Evolutionary conservation across 2,888 invertebrate species (phyloP), one percentile per base, ranked within the genome.

Genomic region (Epinotia bilunana): DNA sequence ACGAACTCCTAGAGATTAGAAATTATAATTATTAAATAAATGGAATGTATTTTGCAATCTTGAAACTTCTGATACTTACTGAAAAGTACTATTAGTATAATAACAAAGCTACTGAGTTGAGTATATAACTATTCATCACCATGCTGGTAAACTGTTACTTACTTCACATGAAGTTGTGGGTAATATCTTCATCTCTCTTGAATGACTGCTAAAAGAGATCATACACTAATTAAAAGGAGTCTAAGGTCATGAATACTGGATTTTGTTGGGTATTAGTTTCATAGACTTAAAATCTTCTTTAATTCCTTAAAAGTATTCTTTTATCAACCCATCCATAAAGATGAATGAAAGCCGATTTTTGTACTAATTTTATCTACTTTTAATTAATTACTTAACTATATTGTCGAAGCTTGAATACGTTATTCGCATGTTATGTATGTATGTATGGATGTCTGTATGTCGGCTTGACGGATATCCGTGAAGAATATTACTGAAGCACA

Each of bases 401-500:
- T 43, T 76, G 68, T 77, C 70, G 71, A 72, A 73, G 83, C 83
- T 86, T 84, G 76, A 69, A 84, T 84, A 85, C 84, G 84, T 85
- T 85, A 84, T 77, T 80, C 78, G 80, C 80, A 80, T 78, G 77
- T 74, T 79, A 80, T 80, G 73, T 80, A 77, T 74, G 73, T 80
- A 77, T 74, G 68, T 76, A 77, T 84, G 83, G 79, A 82, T 83
- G 83, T 85, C 81, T 83, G 80, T 81, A 83, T 89, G 86, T 86
- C 86, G 83, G 90, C 89, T 90, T 91, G 86, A 86, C 84, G 79
- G 78, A 80, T 83, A 83, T 85, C 84, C 82, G 81, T 83, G 80
- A 82, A 78, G 80, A 80, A 77, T 81, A 82, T 83, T 83, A 83
- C 82, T 83, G 81, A 86, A 87, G 84, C 87, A 91, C 92, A 90